phyloP scores from a whole-genome alignment of 2,888 invertebrate species.

The Cancer borealis region DNA sequence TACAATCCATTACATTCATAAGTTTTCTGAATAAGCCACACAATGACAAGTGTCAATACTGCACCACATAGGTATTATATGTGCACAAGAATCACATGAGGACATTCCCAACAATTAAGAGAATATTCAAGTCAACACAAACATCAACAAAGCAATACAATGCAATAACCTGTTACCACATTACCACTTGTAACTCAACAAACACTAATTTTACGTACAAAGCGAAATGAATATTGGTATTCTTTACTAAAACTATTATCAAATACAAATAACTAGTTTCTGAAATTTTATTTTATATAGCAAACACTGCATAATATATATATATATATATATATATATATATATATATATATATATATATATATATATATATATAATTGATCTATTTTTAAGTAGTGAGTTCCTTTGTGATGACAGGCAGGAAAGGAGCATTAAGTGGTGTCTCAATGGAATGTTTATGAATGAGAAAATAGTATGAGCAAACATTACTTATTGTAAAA shows the following conservation, averaged over 20 bases:
- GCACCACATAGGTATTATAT: neutral
- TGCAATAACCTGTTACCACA: neutral
- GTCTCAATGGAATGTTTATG: too few species aligned
- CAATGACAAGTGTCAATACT: neutral
- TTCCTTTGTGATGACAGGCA: neutral
- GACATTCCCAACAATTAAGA: neutral
- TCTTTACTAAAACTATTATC: neutral
- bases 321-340: neutral
- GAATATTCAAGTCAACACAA: neutral
- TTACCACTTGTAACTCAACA: neutral
- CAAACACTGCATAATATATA: neutral
- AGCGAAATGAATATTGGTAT: neutral
- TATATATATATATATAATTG: too few species aligned
- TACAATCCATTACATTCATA: neutral
- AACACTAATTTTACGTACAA: neutral
- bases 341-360: too few species aligned
- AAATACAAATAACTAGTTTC: neutral
- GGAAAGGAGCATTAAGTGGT: neutral
- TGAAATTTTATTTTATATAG: neutral
- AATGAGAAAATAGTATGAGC: neutral
- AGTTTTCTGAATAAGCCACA: conserved; percentile 14
- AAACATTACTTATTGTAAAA: neutral
- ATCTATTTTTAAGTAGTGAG: neutral
- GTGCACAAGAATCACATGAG: conserved; percentile 2
- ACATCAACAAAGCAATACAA: neutral